Conservation (phyloP, 1,140 invertebrate species). For the Zaprionus gabonicus region DNA sequence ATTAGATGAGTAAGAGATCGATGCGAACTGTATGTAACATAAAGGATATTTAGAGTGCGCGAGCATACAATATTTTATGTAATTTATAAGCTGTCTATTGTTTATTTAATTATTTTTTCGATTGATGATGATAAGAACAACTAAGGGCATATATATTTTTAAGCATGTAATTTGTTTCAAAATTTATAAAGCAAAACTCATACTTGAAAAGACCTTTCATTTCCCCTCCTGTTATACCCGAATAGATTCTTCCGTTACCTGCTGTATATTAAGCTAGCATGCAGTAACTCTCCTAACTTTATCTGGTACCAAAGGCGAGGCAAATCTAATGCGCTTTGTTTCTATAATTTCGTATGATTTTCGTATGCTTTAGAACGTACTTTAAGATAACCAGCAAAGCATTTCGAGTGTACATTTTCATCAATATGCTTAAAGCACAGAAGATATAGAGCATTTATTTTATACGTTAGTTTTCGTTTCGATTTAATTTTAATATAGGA, state of each 20-base stretch:
- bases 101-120: conserved; percentile 59
- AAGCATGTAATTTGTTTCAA: conserved; percentile 64
- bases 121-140: conserved; percentile 32
- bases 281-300: conserved; percentile 7
- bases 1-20: conserved; percentile 60
- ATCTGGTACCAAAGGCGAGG: conserved; percentile 16
- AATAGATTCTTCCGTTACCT: conserved; percentile 7
- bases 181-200: conserved; percentile 59
- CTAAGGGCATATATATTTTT: conserved; percentile 47
- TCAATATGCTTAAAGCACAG: conserved; percentile 75
- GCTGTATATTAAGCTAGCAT: conserved; percentile 35
- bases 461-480: conserved; percentile 28
- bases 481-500: conserved; percentile 40
- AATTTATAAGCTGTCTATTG: conserved; percentile 72
- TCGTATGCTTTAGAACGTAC: conserved; percentile 33
- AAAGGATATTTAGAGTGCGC: conserved; percentile 43
- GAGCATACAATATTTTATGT: conserved; percentile 73
- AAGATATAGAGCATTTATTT: conserved; percentile 62
- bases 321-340: conserved; percentile 35
- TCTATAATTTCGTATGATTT: conserved; percentile 41
- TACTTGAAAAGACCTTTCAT: conserved; percentile 37
- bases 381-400: conserved; percentile 64
- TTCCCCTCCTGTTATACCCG: background rate
- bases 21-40: conserved; percentile 66
- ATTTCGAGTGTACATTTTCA: conserved; percentile 80